Evolutionary conservation across 2,888 invertebrate species (phyloP).

Genomic region (Proisotoma minuta): DNA sequence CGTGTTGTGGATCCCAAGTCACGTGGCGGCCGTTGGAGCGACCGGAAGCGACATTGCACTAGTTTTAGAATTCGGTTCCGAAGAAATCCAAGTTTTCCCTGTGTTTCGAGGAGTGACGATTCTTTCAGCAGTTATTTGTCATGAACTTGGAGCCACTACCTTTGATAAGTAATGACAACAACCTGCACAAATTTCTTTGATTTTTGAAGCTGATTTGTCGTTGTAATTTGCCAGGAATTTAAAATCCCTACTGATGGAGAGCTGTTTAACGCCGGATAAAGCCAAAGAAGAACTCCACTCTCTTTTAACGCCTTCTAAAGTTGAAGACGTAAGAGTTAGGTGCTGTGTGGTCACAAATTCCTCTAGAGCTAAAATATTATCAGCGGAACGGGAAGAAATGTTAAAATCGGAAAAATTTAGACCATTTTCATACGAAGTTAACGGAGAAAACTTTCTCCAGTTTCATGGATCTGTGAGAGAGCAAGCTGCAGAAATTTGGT

Average conservation of each 20-base stretch:
- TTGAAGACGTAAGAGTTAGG: constrained; percentile 74
- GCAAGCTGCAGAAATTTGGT: constrained; percentile 75
- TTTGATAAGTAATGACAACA: constrained; percentile 58
- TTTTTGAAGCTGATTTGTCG: neutral
- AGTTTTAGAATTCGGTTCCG: constrained; percentile 81
- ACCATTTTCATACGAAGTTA: constrained; percentile 52
- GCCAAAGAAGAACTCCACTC: constrained; percentile 33
- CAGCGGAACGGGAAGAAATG: constrained; percentile 52
- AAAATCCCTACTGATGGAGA: constrained; percentile 50
- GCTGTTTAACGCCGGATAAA: constrained; percentile 52
- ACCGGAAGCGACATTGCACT: constrained; percentile 76
- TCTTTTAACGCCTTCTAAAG: constrained; percentile 55
- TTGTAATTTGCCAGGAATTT: constrained; percentile 47
- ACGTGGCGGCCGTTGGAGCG: constrained; percentile 75
- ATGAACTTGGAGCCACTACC: constrained; percentile 70
- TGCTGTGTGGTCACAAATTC: constrained; percentile 81
- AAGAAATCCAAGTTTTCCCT: constrained; percentile 74
- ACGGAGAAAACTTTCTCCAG: constrained; percentile 58
- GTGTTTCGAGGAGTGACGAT: constrained; percentile 83
- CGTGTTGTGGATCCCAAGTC: constrained; percentile 75
- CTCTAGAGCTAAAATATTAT: constrained; percentile 58
- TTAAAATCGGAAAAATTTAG: constrained; percentile 48
- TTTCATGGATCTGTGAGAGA: constrained; percentile 71
- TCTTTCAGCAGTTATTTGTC: constrained; percentile 73
- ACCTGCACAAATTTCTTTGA: neutral